Evolutionary conservation across 1,140 invertebrate genomes (phyloP).

Genomic region (Stegodyphus mimosarum): DNA sequence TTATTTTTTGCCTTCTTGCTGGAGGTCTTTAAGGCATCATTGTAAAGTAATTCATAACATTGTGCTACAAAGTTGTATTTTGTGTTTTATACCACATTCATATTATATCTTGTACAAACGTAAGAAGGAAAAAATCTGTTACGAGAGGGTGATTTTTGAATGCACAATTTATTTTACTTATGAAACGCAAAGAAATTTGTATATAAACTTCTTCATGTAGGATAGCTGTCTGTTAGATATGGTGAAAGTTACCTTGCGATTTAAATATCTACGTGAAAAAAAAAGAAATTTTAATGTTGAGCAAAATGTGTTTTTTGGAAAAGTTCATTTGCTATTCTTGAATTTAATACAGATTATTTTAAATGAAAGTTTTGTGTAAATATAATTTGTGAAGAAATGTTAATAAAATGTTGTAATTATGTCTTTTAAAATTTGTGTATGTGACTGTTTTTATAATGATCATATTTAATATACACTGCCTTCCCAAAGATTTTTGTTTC

Average conservation of each 20-base stretch:
- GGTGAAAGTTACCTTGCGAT: constrained; percentile 28
- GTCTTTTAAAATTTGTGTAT: constrained; percentile 7
- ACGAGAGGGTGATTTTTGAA: constrained; percentile 42
- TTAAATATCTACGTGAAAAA: constrained; percentile 2
- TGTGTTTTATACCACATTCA: constrained; percentile 50
- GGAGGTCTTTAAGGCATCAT: constrained; percentile 16
- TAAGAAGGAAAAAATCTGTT: constrained; percentile 23
- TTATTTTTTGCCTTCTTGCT: constrained; percentile 41
- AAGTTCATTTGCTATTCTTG: constrained; percentile 49
- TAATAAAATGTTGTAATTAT: constrained; percentile 60
- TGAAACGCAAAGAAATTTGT: constrained; percentile 20
- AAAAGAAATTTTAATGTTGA: constrained; percentile 16
- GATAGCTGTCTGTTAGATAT: constrained; percentile 6
- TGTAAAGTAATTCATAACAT: constrained; percentile 32
- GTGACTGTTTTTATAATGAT: neutral
- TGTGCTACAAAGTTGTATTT: constrained; percentile 50
- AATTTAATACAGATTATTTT: constrained; percentile 45
- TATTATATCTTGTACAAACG: constrained; percentile 38
- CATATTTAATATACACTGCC: too few relatives aligned
- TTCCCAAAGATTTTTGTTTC: too few relatives aligned
- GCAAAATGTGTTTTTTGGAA: neutral
- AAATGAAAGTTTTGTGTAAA: constrained; percentile 48
- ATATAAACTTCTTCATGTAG: constrained; percentile 39
- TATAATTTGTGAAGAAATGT: constrained; percentile 52
- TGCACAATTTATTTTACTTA: constrained; percentile 58